These are phyloP conservation scores for Hiodon alosoides DNA, from an alignment of 2,113 vertebrate genomes.

Conservation along the genomic window DNA sequence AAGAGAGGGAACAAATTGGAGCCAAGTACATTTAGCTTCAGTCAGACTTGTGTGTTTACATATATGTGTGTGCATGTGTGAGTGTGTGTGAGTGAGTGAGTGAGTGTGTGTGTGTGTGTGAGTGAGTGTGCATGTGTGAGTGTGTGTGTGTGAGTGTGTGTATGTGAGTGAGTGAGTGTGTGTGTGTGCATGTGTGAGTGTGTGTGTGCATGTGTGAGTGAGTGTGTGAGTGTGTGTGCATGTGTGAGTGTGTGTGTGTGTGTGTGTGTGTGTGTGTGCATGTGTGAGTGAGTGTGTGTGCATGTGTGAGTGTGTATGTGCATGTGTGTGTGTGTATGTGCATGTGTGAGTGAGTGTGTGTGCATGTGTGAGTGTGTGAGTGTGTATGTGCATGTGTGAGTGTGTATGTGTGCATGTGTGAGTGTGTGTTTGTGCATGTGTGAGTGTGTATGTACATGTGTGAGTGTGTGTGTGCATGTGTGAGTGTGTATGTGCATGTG, in stretches of 20 bases:
- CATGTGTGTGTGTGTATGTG: no score
- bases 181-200: slow-evolving; percentile 31
- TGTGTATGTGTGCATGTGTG: slow-evolving; percentile 5
- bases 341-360: neutral
- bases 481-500: slow-evolving; percentile 18
- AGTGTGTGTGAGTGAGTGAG: slow-evolving; percentile 38
- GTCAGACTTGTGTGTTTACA: slow-evolving; percentile 21
- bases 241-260: slow-evolving; percentile 27
- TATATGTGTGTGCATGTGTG: slow-evolving; percentile 12
- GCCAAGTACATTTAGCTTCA: neutral
- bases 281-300: no score
- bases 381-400: slow-evolving; percentile 26
- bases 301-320: no score
- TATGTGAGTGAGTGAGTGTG: neutral
- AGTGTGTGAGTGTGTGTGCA: slow-evolving; percentile 12
- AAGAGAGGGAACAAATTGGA: no score
- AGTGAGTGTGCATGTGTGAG: neutral
- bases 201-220: slow-evolving; percentile 29
- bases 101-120: slow-evolving; percentile 27
- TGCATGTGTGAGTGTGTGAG: slow-evolving; percentile 19
- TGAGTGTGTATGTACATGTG: neutral
- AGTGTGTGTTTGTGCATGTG: neutral
- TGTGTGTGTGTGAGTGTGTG: neutral
- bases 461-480: no score
- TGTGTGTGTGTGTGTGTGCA: neutral